These are phyloP conservation scores for Apeira syringaria DNA, from an alignment of 2,888 invertebrate genomes.

Conservation along the genomic window DNA sequence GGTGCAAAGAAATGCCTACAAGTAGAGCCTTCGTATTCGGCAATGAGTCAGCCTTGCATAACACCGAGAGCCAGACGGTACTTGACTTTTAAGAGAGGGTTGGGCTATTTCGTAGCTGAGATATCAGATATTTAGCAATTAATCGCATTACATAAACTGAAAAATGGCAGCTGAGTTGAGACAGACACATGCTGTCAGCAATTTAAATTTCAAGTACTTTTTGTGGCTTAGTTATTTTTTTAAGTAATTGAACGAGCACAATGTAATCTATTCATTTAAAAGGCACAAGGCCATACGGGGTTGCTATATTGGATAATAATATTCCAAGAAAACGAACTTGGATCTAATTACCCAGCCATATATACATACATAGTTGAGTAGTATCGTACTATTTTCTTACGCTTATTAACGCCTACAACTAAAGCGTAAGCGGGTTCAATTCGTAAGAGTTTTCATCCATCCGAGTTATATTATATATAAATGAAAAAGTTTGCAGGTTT, in stretches of 20 bases:
- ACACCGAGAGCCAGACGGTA: slow-evolving; percentile 44
- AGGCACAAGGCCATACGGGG: slow-evolving; percentile 13
- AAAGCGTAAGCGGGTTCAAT: no score
- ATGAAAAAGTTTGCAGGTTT: no score
- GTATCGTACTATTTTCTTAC: no score
- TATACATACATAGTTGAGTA: no score
- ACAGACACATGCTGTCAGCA: slow-evolving; percentile 22
- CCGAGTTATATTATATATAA: no score
- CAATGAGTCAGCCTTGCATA: slow-evolving; percentile 61
- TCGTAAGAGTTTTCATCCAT: no score
- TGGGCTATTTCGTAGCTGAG: slow-evolving; percentile 36
- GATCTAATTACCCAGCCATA: no score
- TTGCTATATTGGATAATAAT: slow-evolving; percentile 14
- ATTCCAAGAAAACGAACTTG: no score
- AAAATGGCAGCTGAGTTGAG: slow-evolving; percentile 31
- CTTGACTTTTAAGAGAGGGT: slow-evolving; percentile 38
- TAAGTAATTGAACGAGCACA: slow-evolving; percentile 9
- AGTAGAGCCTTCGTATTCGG: slow-evolving; percentile 32
- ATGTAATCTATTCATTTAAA: slow-evolving; percentile 11
- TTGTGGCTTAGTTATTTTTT: slow-evolving; percentile 16
- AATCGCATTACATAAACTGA: slow-evolving; percentile 44
- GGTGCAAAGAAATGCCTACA: slow-evolving; percentile 30
- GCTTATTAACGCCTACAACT: no score
- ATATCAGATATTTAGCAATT: slow-evolving; percentile 44
- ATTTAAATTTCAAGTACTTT: slow-evolving; percentile 17